Evolutionary conservation across 1,140 invertebrate species (phyloP).

Genomic region (Papilio polyxenes): DNA sequence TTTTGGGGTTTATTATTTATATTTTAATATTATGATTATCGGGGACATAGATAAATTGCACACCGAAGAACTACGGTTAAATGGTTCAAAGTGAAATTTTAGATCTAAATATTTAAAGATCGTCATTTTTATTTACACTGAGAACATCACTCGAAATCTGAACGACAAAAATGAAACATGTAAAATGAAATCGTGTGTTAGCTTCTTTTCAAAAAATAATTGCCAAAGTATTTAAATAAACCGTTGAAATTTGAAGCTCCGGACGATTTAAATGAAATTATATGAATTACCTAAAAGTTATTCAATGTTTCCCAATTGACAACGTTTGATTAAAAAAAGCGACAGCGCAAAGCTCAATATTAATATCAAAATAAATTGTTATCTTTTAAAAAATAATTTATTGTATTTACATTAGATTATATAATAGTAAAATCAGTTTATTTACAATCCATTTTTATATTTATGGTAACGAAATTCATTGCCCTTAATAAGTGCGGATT

Average conservation of each 20-base stretch:
- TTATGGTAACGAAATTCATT: conserved; percentile 39
- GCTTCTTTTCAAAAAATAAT: conserved; percentile 5
- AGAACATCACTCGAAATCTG: conserved; percentile 37
- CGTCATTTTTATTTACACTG: conserved; percentile 15
- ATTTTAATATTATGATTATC: conserved; percentile 54
- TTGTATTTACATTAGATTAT: conserved; percentile 25
- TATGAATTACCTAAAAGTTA: conserved; percentile 19
- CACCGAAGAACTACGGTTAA: conserved; percentile 29
- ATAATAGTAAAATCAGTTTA: conserved; percentile 30
- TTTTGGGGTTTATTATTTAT: conserved; percentile 54
- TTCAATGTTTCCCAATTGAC: conserved; percentile 7
- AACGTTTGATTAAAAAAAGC: conserved; percentile 30
- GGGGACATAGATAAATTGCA: conserved; percentile 27
- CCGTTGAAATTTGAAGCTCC: background rate
- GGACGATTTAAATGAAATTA: conserved; percentile 7
- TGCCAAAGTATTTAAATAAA: conserved; percentile 14
- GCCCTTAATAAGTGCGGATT: conserved; percentile 13
- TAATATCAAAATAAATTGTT: conserved; percentile 39
- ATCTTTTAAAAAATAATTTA: conserved; percentile 38
- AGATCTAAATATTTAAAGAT: conserved; percentile 10
- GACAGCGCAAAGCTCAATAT: conserved; percentile 32
- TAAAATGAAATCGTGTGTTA: background rate
- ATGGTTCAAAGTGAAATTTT: conserved; percentile 28
- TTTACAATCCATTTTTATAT: conserved; percentile 29
- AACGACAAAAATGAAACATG: conserved; percentile 16